A percentile compares a stretch with the other conserved stretches of the same genome.
Conservation (phyloP, 1,140 invertebrate species). For the Helicorthomorpha holstii region DNA sequence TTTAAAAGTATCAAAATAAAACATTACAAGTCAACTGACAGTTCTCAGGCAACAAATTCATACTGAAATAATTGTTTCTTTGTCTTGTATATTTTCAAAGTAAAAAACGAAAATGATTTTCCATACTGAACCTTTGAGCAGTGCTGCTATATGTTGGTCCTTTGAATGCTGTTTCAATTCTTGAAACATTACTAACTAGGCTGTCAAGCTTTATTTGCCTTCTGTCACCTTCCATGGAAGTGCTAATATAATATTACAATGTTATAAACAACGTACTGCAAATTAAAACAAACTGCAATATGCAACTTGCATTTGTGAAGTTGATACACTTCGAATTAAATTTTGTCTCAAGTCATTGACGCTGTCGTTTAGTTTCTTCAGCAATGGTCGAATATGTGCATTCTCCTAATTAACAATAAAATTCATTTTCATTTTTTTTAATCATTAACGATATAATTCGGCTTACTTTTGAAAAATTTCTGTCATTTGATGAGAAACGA, state of each 20-base stretch:
- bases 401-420: slow-evolving; percentile 1
- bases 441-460: too few species aligned
- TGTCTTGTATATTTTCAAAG: not conserved
- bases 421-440: too few species aligned
- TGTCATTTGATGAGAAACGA: not conserved
- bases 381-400: not conserved
- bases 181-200: slow-evolving; percentile 35
- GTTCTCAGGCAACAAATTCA: not conserved
- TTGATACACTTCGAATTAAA: slow-evolving; percentile 29
- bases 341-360: slow-evolving; percentile 19
- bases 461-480: not conserved
- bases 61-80: not conserved
- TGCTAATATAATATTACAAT: slow-evolving; percentile 7
- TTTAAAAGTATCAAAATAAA: not conserved
- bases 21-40: not conserved
- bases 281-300: not conserved
- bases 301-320: slow-evolving; percentile 29
- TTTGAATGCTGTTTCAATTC: slow-evolving; percentile 36
- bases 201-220: slow-evolving; percentile 37
- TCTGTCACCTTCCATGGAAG: slow-evolving; percentile 35
- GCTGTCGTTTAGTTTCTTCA: not conserved
- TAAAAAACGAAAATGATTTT: not conserved
- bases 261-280: not conserved
- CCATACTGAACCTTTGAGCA: not conserved
- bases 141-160: slow-evolving; percentile 10